Evolutionary conservation across 2,888 invertebrate genomes (phyloP).

Genomic region (Lepidocyrtinus sp.): DNA sequence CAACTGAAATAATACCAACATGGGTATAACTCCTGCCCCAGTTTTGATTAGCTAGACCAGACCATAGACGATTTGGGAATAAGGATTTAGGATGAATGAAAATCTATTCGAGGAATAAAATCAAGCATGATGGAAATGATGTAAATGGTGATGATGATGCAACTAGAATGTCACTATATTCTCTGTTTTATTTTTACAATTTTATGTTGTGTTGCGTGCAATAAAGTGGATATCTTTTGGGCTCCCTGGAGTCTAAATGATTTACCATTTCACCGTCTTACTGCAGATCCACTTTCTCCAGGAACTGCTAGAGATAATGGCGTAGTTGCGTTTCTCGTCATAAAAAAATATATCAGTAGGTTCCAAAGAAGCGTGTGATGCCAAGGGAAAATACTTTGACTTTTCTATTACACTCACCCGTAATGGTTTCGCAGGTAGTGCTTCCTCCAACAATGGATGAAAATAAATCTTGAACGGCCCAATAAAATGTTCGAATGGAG

Average conservation of each 20-base stretch:
- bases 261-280: background rate
- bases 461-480: constrained; percentile 80
- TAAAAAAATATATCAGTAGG: background rate
- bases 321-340: background rate
- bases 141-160: no score
- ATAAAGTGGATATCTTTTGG: no score
- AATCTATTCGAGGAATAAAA: no score
- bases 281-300: background rate
- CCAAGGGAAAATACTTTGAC: background rate
- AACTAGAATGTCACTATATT: no score
- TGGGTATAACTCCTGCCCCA: no score
- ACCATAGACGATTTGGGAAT: no score
- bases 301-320: background rate
- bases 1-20: no score
- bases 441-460: constrained; percentile 75
- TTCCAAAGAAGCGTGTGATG: background rate
- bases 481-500: constrained; percentile 76
- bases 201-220: no score
- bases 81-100: no score
- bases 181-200: no score
- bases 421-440: constrained; percentile 73
- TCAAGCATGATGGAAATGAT: no score
- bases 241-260: background rate
- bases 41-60: no score
- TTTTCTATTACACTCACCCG: constrained; percentile 67